Percentiles rank a stretch among this genome's conserved stretches.
These are phyloP conservation scores for Pantherophis guttatus DNA, from an alignment of 2,113 vertebrate species.

Conservation along the genomic window DNA sequence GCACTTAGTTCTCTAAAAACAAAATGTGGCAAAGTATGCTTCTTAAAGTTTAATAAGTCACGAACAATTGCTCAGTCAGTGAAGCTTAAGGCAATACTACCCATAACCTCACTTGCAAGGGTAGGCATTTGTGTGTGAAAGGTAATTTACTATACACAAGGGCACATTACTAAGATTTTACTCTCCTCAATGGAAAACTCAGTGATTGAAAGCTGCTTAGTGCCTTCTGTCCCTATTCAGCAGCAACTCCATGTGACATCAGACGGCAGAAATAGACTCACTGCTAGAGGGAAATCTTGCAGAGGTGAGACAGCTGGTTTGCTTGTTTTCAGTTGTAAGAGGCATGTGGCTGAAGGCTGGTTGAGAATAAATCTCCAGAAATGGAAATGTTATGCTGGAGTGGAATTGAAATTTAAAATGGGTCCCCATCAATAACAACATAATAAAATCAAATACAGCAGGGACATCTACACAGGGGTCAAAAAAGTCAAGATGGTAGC, in stretches of 20 bases:
- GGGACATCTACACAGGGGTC: not conserved
- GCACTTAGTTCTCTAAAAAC: slow-evolving; percentile 32
- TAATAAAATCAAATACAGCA: not conserved
- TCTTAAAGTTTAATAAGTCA: slow-evolving; percentile 22
- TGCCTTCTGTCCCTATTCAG: not conserved
- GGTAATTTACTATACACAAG: not conserved
- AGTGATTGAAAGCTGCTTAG: not conserved
- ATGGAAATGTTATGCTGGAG: not conserved
- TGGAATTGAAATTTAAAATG: not conserved
- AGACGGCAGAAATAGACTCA: not conserved
- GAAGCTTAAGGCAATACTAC: not conserved
- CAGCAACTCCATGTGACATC: not conserved
- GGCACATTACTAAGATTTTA: slow-evolving; percentile 12
- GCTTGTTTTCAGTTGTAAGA: not conserved
- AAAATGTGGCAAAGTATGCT: slow-evolving; percentile 15
- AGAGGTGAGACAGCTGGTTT: not conserved
- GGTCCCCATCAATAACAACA: not conserved
- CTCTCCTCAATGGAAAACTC: not conserved
- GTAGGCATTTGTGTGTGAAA: not conserved
- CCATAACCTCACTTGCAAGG: not conserved
- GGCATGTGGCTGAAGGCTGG: not conserved
- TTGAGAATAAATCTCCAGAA: not conserved
- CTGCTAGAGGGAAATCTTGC: not conserved
- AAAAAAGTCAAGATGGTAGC: not conserved
- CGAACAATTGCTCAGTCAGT: slow-evolving; percentile 6